Base-by-base conservation (phyloP, 1,140 invertebrate genomes). In the Eurosta solidaginis region DNA sequence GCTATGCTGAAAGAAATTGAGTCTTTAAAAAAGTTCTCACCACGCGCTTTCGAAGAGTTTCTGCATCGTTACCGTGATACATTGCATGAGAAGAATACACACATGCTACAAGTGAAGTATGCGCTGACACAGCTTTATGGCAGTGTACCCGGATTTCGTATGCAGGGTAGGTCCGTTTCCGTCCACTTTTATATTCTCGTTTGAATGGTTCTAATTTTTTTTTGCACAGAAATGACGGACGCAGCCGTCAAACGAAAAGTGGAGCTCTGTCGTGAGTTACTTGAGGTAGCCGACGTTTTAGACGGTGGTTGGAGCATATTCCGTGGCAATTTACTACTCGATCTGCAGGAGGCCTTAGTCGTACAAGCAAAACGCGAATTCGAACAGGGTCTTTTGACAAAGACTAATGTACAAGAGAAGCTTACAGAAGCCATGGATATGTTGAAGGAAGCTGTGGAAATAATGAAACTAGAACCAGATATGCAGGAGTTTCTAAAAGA, bases 61-160 rank as follows among this genome's bases (percentile, higher is more conserved):
- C 87, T 94, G 17, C 83, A 89, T 20, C 92, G 91, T 77, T 91
- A 92, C 79, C 89, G 88, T 47, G 84, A 89, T 42, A 84, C 90
- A 7, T 82, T 94, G 36, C 92, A 93, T 85, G 89, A 91, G 10
- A 91, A 88, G 42, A 93, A 94, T 80, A 91, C 90, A 80, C 90
- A 93, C 79, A 85, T 92, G 1, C 85, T 93, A n/a, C 90, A 92
- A 82, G 90, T 92, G 2, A 93, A 93, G 84, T 90, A 92, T 79
- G 90, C 91, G 0, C 86, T 93, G 22, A 88, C 90, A 25, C 92
- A 93, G 83, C 88, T 93, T 78, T 93, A 93, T 85, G 92, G 91
- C 29, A 91, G 90, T 83, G 86, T 89, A 17, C 87, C 89, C 77
- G 90, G 90, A 59, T 92, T 88, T 79, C 81, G 82, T 0, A 85